These are phyloP conservation scores for Neogale vison DNA, from an alignment of 2,113 vertebrate genomes.

Conservation along the genomic window DNA sequence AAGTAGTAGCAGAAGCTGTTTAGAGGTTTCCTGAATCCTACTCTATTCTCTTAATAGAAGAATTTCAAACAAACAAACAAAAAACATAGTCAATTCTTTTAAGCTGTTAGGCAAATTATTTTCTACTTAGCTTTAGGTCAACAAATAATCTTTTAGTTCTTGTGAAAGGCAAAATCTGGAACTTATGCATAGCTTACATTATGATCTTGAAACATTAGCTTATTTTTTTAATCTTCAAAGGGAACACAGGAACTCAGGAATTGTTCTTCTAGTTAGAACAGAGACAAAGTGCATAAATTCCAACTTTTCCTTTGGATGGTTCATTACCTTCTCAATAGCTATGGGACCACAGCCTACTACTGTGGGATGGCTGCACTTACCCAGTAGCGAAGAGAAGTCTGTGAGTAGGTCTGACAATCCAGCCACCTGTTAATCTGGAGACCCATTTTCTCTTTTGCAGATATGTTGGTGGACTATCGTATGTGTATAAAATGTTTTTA, in stretches of 20 bases:
- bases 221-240: slow-evolving; percentile 23
- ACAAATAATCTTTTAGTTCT: neutral
- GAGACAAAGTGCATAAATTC: neutral
- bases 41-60: neutral
- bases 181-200: neutral
- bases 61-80: slow-evolving; percentile 40
- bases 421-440: neutral
- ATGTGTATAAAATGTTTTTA: neutral
- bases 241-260: neutral
- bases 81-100: neutral
- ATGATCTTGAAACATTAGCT: neutral
- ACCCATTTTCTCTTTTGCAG: neutral
- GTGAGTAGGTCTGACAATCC: neutral
- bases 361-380: neutral
- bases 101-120: neutral
- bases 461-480: neutral
- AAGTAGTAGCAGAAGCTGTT: slow-evolving; percentile 50
- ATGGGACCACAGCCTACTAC: neutral
- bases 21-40: slow-evolving; percentile 35
- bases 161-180: neutral
- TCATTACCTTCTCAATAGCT: neutral
- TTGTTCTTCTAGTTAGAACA: neutral
- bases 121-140: neutral
- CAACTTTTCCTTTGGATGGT: neutral
- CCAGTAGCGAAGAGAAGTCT: neutral